phyloP scores from a whole-genome alignment of 2,888 invertebrate genomes.

The Strigamia transsilvanica region DNA sequence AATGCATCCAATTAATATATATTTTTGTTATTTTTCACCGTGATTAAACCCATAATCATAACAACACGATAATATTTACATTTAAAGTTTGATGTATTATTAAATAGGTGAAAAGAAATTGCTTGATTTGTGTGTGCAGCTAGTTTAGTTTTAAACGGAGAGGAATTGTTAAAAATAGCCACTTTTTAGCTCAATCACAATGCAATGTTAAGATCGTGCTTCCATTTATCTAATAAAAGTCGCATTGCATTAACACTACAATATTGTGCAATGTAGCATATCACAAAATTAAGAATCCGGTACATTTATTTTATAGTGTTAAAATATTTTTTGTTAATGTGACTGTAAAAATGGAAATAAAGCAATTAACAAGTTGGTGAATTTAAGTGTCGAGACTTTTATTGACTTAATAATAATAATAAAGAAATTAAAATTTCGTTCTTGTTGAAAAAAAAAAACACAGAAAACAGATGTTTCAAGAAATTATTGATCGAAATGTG shows the following conservation, averaged over 20 bases:
- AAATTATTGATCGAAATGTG: not conserved
- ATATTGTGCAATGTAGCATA: not conserved
- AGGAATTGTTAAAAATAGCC: not conserved
- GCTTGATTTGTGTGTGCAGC: not conserved
- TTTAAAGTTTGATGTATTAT: not conserved
- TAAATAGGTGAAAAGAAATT: not conserved
- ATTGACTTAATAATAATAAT: not conserved
- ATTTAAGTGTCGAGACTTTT: constrained; percentile 17
- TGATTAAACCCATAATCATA: constrained; percentile 32
- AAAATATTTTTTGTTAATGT: not conserved
- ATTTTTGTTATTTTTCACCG: constrained; percentile 32
- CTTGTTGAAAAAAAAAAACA: not conserved
- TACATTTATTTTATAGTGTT: not conserved
- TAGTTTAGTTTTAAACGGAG: not conserved
- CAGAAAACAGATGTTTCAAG: not conserved
- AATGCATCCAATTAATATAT: not conserved
- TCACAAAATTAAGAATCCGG: not conserved
- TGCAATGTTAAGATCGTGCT: constrained; percentile 9
- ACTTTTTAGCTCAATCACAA: constrained; percentile 29
- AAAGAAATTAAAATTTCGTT: constrained; percentile 23
- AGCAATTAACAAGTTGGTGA: constrained; percentile 11
- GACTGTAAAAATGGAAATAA: not conserved
- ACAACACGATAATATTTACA: not conserved
- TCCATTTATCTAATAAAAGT: not conserved
- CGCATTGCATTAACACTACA: not conserved